These are phyloP conservation scores for Enteromius unitaeniatus DNA, from an alignment of 2,797 vertebrate species.

Conservation along the genomic window DNA sequence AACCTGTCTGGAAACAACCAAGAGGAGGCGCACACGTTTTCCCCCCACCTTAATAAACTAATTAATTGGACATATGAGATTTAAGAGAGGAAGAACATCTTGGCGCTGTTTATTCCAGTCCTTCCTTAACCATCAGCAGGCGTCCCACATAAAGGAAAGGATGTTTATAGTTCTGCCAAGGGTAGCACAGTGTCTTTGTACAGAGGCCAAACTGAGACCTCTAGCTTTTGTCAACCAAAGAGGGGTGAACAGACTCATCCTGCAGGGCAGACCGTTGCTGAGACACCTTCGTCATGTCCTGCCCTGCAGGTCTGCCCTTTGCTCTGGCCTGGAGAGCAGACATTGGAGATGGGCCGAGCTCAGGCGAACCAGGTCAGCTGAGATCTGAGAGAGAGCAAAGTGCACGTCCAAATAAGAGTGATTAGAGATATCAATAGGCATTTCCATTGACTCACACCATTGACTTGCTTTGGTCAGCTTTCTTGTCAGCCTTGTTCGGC, in stretches of 20 bases:
- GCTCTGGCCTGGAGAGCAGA: constrained; percentile 46
- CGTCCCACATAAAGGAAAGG: constrained; percentile 45
- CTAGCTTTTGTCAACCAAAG: constrained; percentile 54
- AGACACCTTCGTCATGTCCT: constrained; percentile 42
- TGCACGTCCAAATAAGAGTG: constrained; percentile 46
- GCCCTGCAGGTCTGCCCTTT: constrained; percentile 58
- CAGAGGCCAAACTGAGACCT: constrained; percentile 54
- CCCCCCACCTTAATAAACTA: constrained; percentile 73
- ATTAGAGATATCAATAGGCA: constrained; percentile 29
- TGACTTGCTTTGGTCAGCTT: constrained; percentile 45
- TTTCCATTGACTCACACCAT: constrained; percentile 30
- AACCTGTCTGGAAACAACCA: constrained; percentile 78
- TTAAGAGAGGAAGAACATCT: constrained; percentile 68
- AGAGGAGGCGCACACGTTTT: constrained; percentile 63
- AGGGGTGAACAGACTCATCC: constrained; percentile 58
- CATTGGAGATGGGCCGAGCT: constrained; percentile 32
- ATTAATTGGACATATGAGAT: constrained; percentile 73
- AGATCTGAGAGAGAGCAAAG: constrained; percentile 58
- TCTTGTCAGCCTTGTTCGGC: constrained; percentile 14
- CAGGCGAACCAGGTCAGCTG: constrained; percentile 37
- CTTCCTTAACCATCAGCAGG: constrained; percentile 49
- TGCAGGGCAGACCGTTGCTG: constrained; percentile 53
- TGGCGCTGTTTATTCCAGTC: constrained; percentile 49
- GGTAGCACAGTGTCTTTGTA: constrained; percentile 53
- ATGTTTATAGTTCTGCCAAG: constrained; percentile 64